Percentiles rank a stretch among this genome's conserved stretches.
These are phyloP conservation scores for Stigmatopora nigra DNA, from an alignment of 2,113 vertebrate species.

Conservation along the genomic window DNA sequence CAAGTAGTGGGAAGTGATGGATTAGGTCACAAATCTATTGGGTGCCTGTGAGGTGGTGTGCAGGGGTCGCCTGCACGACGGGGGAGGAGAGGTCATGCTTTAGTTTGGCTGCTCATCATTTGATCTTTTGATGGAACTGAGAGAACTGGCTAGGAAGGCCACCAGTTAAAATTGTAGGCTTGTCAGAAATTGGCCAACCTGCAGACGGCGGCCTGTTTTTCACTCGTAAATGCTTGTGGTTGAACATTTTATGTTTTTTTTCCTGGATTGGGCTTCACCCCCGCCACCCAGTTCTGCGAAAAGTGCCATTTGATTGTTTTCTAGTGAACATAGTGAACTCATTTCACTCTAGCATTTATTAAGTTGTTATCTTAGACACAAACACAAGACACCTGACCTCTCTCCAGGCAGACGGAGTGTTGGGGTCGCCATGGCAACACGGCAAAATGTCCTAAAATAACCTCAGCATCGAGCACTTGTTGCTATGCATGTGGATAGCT, in stretches of 20 bases:
- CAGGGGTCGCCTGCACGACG: constrained; percentile 18
- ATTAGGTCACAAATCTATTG: constrained; percentile 65
- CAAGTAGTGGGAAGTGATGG: constrained; percentile 56
- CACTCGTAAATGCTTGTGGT: neutral
- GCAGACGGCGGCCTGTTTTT: neutral
- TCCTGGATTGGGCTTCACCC: neutral
- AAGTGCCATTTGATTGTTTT: neutral
- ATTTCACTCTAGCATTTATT: constrained; percentile 17
- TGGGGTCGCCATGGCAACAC: constrained; percentile 67
- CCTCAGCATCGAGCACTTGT: constrained; percentile 53
- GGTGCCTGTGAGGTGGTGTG: constrained; percentile 32
- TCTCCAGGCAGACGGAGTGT: constrained; percentile 56
- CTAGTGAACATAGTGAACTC: neutral
- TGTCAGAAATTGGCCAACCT: neutral
- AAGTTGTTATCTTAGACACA: constrained; percentile 36
- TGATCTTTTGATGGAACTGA: too few species aligned
- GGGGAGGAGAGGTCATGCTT: constrained; percentile 29
- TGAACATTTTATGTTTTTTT: constrained; percentile 3
- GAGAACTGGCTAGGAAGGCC: neutral
- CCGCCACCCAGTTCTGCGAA: neutral
- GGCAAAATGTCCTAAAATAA: constrained; percentile 71
- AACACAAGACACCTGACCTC: constrained; percentile 64
- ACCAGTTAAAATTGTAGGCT: neutral
- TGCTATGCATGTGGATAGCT: constrained; percentile 57
- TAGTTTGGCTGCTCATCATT: constrained; percentile 35